Percentiles rank a stretch among this genome's conserved stretches.
phyloP scores from a whole-genome alignment of 2,797 vertebrate species.

The Odontamblyopus rebecca region DNA sequence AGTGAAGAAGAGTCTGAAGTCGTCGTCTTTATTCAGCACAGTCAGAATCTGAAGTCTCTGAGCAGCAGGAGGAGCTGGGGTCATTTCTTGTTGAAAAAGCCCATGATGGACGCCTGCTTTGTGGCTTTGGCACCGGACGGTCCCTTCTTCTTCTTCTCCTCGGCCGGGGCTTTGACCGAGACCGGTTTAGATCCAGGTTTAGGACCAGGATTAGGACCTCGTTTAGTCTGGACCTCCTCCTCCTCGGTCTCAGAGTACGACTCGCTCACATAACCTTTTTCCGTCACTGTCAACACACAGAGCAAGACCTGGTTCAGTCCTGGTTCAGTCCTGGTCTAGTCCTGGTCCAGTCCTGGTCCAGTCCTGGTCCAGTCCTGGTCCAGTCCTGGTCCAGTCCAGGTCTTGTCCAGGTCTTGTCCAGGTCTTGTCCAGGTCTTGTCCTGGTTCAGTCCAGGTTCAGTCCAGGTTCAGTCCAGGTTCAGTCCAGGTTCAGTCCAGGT shows the following conservation, averaged over 20 bases:
- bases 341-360: background rate
- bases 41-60: background rate
- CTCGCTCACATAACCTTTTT: conserved; percentile 90
- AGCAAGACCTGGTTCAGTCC: background rate
- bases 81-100: conserved; percentile 95
- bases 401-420: background rate
- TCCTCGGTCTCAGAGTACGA: conserved; percentile 91
- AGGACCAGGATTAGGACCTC: background rate
- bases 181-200: conserved; percentile 32
- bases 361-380: background rate
- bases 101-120: conserved; percentile 92
- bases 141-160: conserved; percentile 81
- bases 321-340: background rate
- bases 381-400: background rate
- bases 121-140: conserved; percentile 61
- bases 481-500: no score
- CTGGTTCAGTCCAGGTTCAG: background rate
- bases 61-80: no score
- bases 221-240: conserved; percentile 72
- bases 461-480: no score
- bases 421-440: background rate
- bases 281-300: conserved; percentile 82
- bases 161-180: conserved; percentile 36
- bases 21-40: background rate
- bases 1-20: background rate